These are phyloP conservation scores for Pemphredon lugubris DNA, from an alignment of 2,888 invertebrate species.

Conservation along the genomic window DNA sequence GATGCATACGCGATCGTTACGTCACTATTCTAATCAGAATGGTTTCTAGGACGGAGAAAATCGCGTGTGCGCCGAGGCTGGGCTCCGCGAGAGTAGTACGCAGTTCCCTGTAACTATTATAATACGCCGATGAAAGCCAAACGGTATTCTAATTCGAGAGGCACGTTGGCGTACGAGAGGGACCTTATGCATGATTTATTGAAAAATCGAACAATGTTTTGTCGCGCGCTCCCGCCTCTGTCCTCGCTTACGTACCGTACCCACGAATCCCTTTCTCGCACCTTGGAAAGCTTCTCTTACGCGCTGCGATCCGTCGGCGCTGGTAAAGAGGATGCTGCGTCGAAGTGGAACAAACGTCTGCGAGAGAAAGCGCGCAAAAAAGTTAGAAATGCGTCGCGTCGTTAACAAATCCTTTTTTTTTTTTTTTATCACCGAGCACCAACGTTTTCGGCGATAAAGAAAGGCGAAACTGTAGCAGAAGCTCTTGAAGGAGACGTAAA, in stretches of 20 bases:
- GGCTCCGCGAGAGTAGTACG: constrained; percentile 17
- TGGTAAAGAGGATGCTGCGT: constrained; percentile 34
- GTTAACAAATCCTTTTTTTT: constrained; percentile 8
- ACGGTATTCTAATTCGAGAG: not conserved
- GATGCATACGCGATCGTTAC: constrained; percentile 31
- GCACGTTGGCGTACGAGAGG: too few species aligned
- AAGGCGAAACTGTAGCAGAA: too few species aligned
- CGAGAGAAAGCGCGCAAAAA: constrained; percentile 44
- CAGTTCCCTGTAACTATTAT: constrained; percentile 10
- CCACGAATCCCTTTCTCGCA: not conserved
- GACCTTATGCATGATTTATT: too few species aligned
- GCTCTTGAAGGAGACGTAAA: too few species aligned
- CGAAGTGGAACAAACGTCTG: constrained; percentile 24
- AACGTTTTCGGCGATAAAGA: constrained; percentile 9
- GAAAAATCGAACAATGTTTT: too few species aligned
- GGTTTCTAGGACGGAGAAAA: constrained; percentile 41
- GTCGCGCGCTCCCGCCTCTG: too few species aligned
- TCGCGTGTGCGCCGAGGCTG: constrained; percentile 14
- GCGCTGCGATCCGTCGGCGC: constrained; percentile 25
- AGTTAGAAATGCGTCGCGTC: constrained; percentile 9
- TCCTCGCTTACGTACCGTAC: not conserved
- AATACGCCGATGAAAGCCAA: not conserved
- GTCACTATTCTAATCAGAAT: constrained; percentile 42
- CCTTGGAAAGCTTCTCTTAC: constrained; percentile 41
- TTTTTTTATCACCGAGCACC: not conserved